phyloP scores from a whole-genome alignment of 2,113 vertebrate genomes.

The Phyllostomus hastatus region DNA sequence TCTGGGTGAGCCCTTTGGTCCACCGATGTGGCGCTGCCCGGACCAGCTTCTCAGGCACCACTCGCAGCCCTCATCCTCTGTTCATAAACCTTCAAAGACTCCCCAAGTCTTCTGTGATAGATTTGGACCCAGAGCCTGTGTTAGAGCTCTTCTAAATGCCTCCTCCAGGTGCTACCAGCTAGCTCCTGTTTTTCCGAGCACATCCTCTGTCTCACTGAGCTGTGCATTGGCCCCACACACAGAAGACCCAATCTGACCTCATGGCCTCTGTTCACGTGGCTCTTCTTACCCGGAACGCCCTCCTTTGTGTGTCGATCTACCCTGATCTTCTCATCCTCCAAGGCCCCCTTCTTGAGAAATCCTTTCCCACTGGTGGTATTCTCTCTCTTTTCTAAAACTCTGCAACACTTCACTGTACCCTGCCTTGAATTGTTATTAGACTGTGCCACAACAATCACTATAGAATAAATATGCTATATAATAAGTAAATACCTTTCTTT shows the following conservation, averaged over 20 bases:
- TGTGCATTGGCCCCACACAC: background rate
- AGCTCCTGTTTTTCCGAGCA: background rate
- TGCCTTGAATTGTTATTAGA: background rate
- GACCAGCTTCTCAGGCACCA: background rate
- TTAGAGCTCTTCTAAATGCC: background rate
- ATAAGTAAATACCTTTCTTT: background rate
- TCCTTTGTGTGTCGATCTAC: background rate
- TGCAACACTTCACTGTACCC: background rate
- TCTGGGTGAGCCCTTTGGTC: background rate
- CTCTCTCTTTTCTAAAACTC: background rate
- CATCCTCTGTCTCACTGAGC: background rate
- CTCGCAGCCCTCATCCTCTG: background rate
- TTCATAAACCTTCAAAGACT: background rate
- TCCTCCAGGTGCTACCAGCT: fast-evolving
- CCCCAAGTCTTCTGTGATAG: background rate
- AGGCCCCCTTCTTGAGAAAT: background rate
- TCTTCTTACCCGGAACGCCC: background rate
- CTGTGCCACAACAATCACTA: background rate
- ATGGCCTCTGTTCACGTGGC: fast-evolving
- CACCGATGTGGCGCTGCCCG: background rate
- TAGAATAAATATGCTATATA: background rate
- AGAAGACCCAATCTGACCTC: background rate
- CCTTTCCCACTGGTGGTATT: background rate
- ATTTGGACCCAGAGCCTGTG: background rate
- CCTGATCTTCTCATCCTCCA: background rate